A percentile compares a stretch with the other conserved stretches of the same genome.
Conservation (phyloP, 2,888 invertebrate species). For the Neria commutata region DNA sequence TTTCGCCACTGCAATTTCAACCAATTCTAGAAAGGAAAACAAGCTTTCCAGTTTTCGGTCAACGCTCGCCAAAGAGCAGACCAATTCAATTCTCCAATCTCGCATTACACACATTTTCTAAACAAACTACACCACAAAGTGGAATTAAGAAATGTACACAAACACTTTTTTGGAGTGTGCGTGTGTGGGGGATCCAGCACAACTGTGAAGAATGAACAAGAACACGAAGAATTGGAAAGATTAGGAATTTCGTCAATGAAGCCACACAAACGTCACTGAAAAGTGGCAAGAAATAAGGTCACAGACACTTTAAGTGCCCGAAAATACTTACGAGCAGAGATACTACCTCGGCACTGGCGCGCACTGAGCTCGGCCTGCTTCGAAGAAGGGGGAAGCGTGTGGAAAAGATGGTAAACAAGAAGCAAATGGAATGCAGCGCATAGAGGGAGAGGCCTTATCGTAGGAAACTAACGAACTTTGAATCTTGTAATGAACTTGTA, state of each 20-base stretch:
- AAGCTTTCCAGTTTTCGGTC: too few species aligned
- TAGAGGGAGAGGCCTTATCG: neutral
- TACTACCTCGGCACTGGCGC: too few species aligned
- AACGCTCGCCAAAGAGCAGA: neutral
- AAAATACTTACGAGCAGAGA: neutral
- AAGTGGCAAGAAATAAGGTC: conserved; percentile 20
- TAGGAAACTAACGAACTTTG: neutral
- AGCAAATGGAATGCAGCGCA: neutral
- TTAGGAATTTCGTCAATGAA: neutral
- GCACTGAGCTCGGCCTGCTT: too few species aligned
- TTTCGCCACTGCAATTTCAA: too few species aligned
- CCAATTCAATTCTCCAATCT: neutral
- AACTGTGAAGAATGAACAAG: neutral
- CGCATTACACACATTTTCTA: conserved; percentile 6
- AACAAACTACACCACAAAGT: conserved; percentile 7
- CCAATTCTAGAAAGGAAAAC: too few species aligned
- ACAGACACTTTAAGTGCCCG: neutral
- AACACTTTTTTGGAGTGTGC: neutral
- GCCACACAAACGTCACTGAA: neutral
- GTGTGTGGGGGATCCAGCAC: neutral
- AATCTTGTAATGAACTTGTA: neutral
- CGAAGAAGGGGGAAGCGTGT: neutral
- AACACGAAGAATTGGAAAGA: neutral
- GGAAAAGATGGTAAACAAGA: neutral
- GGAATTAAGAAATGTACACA: conserved; percentile 3